Evolutionary conservation across 1,140 invertebrate species (phyloP), one percentile per base, ranked within the genome.

Genomic region (Solenopsis fugax): DNA sequence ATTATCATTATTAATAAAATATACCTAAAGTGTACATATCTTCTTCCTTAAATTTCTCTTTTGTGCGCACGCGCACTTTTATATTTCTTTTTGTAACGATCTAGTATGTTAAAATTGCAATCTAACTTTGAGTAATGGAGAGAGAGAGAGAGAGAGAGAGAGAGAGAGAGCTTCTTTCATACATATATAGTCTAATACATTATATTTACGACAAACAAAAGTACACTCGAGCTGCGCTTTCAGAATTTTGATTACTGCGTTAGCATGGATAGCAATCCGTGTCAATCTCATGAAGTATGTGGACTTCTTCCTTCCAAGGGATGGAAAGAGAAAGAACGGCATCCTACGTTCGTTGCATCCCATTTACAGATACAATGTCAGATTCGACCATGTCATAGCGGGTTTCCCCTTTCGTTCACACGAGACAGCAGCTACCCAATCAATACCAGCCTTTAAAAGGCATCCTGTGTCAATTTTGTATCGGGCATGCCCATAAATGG

Each of bases 391-490:
- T 62, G 34, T 73, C 75, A 77, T 54, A 84, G 54, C 62, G 21
- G 41, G 69, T 56, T 86, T 45, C 48, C 34, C 56, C 56, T 60
- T 82, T 81, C 50, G 34, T 88, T 81, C 71, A 64, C 52, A 64
- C 64, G 54, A 58, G 52, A 13, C 34, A 37, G 21, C 72, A 24
- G n/a, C 73, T 69, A 73, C 18, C 75, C 85, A 87, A 87, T 87
- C 88, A 78, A 71, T 62, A 41, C 54, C 13, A 12, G 24, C 62
- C 89, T 85, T 89, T 90, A 90, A 90, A 89, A 89, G 88, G 88
- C 60, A 87, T 62, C 41, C 60, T 37, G 29, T 87, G 73, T 87
- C 89, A 87, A 89, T 89, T 71, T 90, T 87, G 85, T 89, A 78
- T 78, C 77, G 58, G n/a, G 34, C 65, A 12, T 80, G 78, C 12